Evolutionary conservation across 2,113 vertebrate species (phyloP), one percentile per base, ranked within the genome.

Genomic region (Pantherophis guttatus): DNA sequence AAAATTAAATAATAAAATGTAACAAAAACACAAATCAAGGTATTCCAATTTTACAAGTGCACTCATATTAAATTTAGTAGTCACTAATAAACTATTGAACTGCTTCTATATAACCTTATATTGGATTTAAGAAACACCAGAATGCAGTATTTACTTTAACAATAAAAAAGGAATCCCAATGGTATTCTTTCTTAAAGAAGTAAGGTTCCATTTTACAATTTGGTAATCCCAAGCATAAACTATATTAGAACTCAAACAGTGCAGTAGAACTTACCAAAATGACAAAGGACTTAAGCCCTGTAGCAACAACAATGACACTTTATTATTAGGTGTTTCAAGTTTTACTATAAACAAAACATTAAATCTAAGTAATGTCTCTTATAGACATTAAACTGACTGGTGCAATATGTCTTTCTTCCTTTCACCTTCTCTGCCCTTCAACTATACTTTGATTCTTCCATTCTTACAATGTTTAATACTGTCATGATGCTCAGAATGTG

Each of bases 381-480:
- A 1, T 57, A 59, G 33, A 0, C 10, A 96, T 95, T 92, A 50
- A 95, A 0, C 12, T 50, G 87, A 94, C 86, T 55, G 93, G 94
- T 19, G 12, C 0, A 3, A 57, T 62, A 3, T 52, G 91, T 86
- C 7, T 2, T 9, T 90, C 57, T 9, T 1, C 0, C 15, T 88
- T 93, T 86, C 0, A 75, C 65, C 90, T 86, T 93, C 85, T 90
- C 90, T 52, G 3, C 87, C 53, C 94, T 96, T 91, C 0, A 26
- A 50, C 85, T 93, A 11, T 90, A 19, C 2, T 94, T 94, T 94
- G 54, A 33, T 95, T 96, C 95, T 91, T 48, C 57, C 89, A 1
- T 93, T 96, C 87, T 33, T 96, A 87, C 93, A 5, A 91, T 94
- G 91, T 95, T 96, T 93, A 91, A 33, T 53, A 85, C 57, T 90